Conservation (phyloP, 2,113 vertebrate species). For the Phyllopteryx taeniolatus region DNA sequence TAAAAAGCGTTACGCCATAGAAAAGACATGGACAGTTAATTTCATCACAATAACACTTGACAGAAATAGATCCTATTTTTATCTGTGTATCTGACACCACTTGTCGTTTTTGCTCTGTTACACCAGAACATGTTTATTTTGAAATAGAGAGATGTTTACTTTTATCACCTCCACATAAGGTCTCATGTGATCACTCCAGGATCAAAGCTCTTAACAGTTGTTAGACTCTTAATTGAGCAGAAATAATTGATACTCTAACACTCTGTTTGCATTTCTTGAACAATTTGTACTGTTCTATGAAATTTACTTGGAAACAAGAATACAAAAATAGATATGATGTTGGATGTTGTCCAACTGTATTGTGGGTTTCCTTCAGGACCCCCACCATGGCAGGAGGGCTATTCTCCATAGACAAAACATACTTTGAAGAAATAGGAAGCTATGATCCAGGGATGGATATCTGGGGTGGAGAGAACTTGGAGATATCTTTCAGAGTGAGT, state of each 20-base stretch:
- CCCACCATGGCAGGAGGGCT: constrained; percentile 98
- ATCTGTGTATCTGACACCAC: constrained; percentile 13
- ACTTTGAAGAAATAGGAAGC: constrained; percentile 98
- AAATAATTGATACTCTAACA: background rate
- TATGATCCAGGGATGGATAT: constrained; percentile 99
- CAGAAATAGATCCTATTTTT: constrained; percentile 34
- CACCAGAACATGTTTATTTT: constrained; percentile 3
- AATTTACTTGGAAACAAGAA: background rate
- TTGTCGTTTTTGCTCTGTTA: constrained; percentile 15
- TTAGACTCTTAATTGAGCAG: background rate
- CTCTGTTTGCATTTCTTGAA: background rate
- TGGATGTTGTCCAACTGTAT: background rate
- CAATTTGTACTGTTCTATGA: background rate
- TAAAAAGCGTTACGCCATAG: background rate
- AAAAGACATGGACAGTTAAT: constrained; percentile 10
- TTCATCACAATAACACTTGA: constrained; percentile 2
- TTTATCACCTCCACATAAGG: too few species aligned
- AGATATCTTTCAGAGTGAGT: constrained; percentile 99
- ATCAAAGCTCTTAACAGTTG: background rate
- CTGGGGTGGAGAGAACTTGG: constrained; percentile 98
- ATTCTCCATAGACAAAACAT: constrained; percentile 94
- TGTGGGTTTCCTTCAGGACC: constrained; percentile 76
- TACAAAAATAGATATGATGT: background rate
- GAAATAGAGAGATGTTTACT: too few species aligned
- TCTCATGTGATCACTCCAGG: background rate